Evolutionary conservation across 2,113 vertebrate genomes (phyloP), one percentile per base, ranked within the genome.

Genomic region (Elachura formosa): DNA sequence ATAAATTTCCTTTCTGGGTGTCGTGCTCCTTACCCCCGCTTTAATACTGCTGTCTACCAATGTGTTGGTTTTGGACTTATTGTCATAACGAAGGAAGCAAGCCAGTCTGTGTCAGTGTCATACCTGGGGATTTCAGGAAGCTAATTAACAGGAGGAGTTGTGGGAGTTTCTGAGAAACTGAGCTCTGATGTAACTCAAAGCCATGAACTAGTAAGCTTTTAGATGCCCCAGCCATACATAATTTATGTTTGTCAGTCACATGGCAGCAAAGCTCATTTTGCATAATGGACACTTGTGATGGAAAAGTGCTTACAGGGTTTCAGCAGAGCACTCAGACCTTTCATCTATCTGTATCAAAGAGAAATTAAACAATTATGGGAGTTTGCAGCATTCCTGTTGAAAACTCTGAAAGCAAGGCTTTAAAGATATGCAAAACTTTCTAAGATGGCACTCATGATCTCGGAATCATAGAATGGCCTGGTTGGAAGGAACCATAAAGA

Each of bases 241-340:
- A 97, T 97, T 97, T 93, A 96, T 95, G 56, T 66, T 66, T n/a
- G 15, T 48, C 77, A 41, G 82, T 92, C 96, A 91, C 86, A 63
- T 41, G 94, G 67, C 91, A 52, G 41, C 15, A 55, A 91, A 85
- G 88, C 91, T 89, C 67, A 19, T 85, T 94, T 55, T 58, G 92
- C 86, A 91, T 93, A 95, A 95, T 93, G 95, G 81, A 20, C 48
- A 21, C 81, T 78, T 43, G 79, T 72, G 43, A 33, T 63, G 86
- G 93, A 87, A 93, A 92, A 95, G 74, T 6, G 80, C 92, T 95
- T 77, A 46, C 87, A 94, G 89, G 86, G 91, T 91, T 96, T 85
- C 92, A 59, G 76, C 4, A 41, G 54, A 61, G 82, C 73, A 74
- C 66, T 20, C 83, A 41, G 76, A 69, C 71, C 87, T 96, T 93